These are phyloP conservation scores for Turritopsis dohrnii DNA, from an alignment of 30 jellyfish, hydroid and myxozoan genomes.

Conservation along the genomic window DNA sequence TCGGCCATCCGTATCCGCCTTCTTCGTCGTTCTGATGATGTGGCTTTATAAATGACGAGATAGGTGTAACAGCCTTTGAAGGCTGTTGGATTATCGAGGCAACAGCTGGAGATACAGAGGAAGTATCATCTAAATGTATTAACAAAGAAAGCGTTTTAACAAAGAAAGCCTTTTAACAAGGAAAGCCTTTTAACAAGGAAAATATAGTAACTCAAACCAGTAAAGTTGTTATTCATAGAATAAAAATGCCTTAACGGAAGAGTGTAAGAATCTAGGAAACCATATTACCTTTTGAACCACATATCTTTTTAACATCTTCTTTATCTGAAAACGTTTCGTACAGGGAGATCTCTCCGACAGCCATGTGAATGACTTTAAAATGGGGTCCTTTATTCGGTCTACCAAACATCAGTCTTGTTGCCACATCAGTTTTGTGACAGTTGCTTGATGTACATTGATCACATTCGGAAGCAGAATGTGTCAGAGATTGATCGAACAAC, in stretches of 20 bases:
- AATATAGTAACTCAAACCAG: too few species aligned
- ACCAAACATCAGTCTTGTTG: conserved; percentile 90
- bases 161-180: background rate
- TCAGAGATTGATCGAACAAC: conserved; percentile 62
- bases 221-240: too few species aligned
- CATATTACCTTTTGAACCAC: conserved; percentile 46
- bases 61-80: background rate
- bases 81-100: conserved; percentile 7
- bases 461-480: conserved; percentile 60
- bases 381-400: conserved; percentile 98
- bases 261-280: background rate
- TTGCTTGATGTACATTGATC: conserved; percentile 47
- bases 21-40: conserved; percentile 11
- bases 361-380: conserved; percentile 76
- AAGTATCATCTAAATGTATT: background rate
- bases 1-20: conserved; percentile 19
- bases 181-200: too few species aligned
- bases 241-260: background rate
- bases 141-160: background rate
- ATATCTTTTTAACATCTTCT: conserved; percentile 58
- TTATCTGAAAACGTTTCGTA: conserved; percentile 59
- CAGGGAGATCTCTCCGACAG: conserved; percentile 86
- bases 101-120: conserved; percentile 7
- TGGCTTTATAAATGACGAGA: background rate
- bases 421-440: conserved; percentile 73